Conservation (phyloP, 2,888 invertebrate genomes). For the Hedya salicella region DNA sequence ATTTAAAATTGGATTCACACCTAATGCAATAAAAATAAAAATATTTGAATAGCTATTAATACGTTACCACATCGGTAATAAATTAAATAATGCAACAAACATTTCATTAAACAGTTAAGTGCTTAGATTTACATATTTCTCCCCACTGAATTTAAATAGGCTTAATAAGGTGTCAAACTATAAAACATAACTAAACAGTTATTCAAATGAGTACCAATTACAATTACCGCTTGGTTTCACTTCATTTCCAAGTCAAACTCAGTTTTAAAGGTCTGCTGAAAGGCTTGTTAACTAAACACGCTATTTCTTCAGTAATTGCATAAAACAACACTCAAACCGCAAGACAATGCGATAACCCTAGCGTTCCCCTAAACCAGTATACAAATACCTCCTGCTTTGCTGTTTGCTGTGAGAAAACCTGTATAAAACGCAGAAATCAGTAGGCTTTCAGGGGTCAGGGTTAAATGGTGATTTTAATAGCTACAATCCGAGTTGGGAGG, state of each 20-base stretch:
- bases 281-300: slow-evolving; percentile 77
- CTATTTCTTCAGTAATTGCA: slow-evolving; percentile 77
- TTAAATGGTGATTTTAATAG: slow-evolving; percentile 63
- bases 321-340: slow-evolving; percentile 79
- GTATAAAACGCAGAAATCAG: slow-evolving; percentile 34
- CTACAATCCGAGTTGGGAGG: slow-evolving; percentile 81
- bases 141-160: slow-evolving; percentile 31
- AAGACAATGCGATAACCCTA: slow-evolving; percentile 72
- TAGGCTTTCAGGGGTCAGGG: slow-evolving; percentile 51
- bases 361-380: slow-evolving; percentile 58
- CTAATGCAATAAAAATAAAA: slow-evolving; percentile 24
- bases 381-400: slow-evolving; percentile 52
- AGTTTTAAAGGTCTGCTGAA: slow-evolving; percentile 64
- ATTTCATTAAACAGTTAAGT: slow-evolving; percentile 34
- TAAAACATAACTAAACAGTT: slow-evolving; percentile 28
- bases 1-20: slow-evolving; percentile 29
- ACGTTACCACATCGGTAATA: slow-evolving; percentile 33
- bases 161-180: slow-evolving; percentile 35
- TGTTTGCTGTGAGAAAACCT: slow-evolving; percentile 34
- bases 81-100: slow-evolving; percentile 36
- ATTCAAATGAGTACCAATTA: slow-evolving; percentile 39
- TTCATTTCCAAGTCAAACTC: slow-evolving; percentile 38
- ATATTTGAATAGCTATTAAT: slow-evolving; percentile 16
- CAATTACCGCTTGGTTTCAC: slow-evolving; percentile 25
- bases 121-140: slow-evolving; percentile 38